These are phyloP conservation scores for Pseudopodoces humilis DNA, from an alignment of 2,113 vertebrate species.

Conservation along the genomic window DNA sequence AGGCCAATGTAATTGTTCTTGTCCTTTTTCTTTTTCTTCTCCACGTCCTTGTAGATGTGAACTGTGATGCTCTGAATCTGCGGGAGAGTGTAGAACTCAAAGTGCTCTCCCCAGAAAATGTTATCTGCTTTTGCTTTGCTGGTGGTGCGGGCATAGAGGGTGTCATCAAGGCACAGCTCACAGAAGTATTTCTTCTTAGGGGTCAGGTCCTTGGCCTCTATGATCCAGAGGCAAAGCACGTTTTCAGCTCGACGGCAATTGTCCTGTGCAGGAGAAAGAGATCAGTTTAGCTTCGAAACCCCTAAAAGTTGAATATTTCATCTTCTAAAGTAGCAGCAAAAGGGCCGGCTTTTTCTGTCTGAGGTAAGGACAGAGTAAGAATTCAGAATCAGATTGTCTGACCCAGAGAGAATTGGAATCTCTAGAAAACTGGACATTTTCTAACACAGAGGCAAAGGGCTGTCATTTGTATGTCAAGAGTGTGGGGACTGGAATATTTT, in stretches of 20 bases:
- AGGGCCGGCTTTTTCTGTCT: background rate
- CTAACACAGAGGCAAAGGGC: background rate
- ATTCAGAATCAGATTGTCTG: background rate
- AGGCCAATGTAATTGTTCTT: slow-evolving; percentile 96
- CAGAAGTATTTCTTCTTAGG: slow-evolving; percentile 98
- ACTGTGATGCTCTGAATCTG: slow-evolving; percentile 87
- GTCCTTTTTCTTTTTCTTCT: slow-evolving; percentile 98
- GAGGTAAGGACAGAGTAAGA: background rate
- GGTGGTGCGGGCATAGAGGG: slow-evolving; percentile 93
- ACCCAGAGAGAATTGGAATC: background rate
- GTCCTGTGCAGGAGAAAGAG: slow-evolving; percentile 78
- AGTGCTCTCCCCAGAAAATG: slow-evolving; percentile 98
- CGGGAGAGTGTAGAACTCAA: slow-evolving; percentile 89
- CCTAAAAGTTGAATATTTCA: background rate
- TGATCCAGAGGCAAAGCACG: slow-evolving; percentile 93
- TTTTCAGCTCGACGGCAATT: slow-evolving; percentile 91
- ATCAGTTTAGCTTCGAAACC: background rate
- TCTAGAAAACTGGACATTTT: background rate
- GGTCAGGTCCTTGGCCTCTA: slow-evolving; percentile 95
- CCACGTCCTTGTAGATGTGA: slow-evolving; percentile 93
- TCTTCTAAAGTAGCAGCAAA: background rate
- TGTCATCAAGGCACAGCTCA: slow-evolving; percentile 96
- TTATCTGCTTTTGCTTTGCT: slow-evolving; percentile 92
- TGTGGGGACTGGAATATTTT: background rate
- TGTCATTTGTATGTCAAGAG: background rate